A percentile compares a stretch with the other conserved stretches of the same genome.
These are phyloP conservation scores for Mastomys natalensis DNA, from an alignment of 2,113 vertebrate species.

Conservation along the genomic window DNA sequence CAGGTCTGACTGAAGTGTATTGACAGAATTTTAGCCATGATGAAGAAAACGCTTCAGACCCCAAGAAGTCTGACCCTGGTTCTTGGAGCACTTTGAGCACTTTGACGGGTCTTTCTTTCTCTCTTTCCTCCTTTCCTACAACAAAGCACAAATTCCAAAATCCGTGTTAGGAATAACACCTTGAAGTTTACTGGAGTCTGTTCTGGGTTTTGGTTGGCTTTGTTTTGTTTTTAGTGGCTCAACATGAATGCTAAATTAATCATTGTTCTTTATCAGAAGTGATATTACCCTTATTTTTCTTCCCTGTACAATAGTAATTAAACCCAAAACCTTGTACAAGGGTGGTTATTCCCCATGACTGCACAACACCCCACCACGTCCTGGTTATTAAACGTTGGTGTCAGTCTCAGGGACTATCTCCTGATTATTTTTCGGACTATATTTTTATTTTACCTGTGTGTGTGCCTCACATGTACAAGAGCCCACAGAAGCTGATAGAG, in stretches of 20 bases:
- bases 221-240: neutral
- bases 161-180: neutral
- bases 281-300: neutral
- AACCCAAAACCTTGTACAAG: neutral
- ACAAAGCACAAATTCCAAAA: neutral
- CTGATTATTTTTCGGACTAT: neutral
- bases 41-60: constrained; percentile 11
- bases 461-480: neutral
- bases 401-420: neutral
- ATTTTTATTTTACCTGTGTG: neutral
- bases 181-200: neutral
- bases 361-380: too few species aligned
- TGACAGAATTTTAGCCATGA: constrained; percentile 28
- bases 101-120: neutral
- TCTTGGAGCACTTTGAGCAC: neutral
- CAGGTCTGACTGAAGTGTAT: constrained; percentile 33
- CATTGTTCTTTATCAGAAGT: neutral
- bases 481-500: neutral
- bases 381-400: neutral
- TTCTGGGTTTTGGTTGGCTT: neutral
- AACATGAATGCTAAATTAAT: neutral
- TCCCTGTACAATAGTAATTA: neutral
- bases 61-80: neutral
- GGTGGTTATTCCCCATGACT: neutral
- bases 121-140: neutral